Conservation (phyloP, 35 echinoderm and acorn worm species). For the Lytechinus pictus region DNA sequence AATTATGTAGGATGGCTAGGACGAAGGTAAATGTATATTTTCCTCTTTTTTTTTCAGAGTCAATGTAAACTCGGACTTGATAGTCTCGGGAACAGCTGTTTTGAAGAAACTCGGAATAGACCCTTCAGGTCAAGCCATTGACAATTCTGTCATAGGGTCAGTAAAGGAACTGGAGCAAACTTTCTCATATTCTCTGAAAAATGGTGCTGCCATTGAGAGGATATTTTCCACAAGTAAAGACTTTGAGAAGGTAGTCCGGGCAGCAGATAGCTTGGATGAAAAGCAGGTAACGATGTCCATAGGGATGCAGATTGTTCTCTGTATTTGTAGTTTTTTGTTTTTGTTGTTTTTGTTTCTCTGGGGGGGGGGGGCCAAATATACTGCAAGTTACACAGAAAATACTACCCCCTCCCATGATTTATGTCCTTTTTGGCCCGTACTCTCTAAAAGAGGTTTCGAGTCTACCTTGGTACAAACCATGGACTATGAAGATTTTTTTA, state of each 20-base stretch:
- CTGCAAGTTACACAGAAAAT: too few relatives aligned
- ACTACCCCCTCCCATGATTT: too few relatives aligned
- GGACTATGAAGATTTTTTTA: too few relatives aligned
- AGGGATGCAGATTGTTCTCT: too few relatives aligned
- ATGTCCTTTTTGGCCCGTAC: too few relatives aligned
- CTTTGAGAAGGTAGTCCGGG: conserved; percentile 69
- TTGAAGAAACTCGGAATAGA: conserved; percentile 62
- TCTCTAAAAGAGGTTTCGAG: too few relatives aligned
- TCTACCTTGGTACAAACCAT: too few relatives aligned
- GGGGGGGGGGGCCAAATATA: too few relatives aligned
- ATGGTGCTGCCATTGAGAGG: conserved; percentile 83
- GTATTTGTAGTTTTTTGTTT: too few relatives aligned
- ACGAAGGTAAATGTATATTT: not conserved
- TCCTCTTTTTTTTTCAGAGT: conserved; percentile 57
- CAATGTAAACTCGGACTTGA: conserved; percentile 94
- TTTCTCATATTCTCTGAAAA: conserved; percentile 78
- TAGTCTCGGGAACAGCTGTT: conserved; percentile 82
- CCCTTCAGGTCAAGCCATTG: conserved; percentile 54
- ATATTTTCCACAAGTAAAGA: conserved; percentile 68
- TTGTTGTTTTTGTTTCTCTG: too few relatives aligned
- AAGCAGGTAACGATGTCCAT: conserved; percentile 68
- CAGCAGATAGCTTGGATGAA: conserved; percentile 71
- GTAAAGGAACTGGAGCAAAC: conserved; percentile 75
- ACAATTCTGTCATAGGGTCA: conserved; percentile 64
- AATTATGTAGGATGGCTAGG: not conserved